phyloP scores from a whole-genome alignment of 2,797 vertebrate genomes.

The Hephaestus fuliginosus region DNA sequence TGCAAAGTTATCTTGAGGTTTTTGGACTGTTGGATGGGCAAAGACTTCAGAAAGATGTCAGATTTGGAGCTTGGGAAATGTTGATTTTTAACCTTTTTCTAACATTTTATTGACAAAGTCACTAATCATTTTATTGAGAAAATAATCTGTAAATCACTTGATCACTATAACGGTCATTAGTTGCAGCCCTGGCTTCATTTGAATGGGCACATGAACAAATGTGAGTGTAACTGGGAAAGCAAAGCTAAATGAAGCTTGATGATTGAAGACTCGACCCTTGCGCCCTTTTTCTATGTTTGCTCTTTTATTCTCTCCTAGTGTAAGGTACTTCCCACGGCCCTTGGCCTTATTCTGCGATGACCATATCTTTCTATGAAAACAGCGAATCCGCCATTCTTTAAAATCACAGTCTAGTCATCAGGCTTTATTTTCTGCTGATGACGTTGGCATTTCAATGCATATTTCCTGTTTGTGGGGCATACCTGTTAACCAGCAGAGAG shows the following conservation, averaged over 20 bases:
- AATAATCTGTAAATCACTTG: no score
- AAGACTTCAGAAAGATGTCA: background rate
- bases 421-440: background rate
- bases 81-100: background rate
- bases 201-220: no score
- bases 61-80: no score
- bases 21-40: background rate
- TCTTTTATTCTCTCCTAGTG: background rate
- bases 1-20: background rate
- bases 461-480: constrained; percentile 5
- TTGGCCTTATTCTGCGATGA: background rate
- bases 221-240: no score
- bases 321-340: background rate
- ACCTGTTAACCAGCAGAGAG: constrained; percentile 9
- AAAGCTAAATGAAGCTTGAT: no score
- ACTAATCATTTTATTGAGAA: no score
- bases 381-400: background rate
- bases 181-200: no score
- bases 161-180: no score
- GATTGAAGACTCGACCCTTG: background rate
- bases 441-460: no score
- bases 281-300: background rate
- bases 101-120: background rate
- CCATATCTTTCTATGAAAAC: background rate
- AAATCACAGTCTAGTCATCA: background rate